Evolutionary conservation across 2,888 invertebrate genomes (phyloP), one percentile per base, ranked within the genome.

Genomic region (Plusia festucae): DNA sequence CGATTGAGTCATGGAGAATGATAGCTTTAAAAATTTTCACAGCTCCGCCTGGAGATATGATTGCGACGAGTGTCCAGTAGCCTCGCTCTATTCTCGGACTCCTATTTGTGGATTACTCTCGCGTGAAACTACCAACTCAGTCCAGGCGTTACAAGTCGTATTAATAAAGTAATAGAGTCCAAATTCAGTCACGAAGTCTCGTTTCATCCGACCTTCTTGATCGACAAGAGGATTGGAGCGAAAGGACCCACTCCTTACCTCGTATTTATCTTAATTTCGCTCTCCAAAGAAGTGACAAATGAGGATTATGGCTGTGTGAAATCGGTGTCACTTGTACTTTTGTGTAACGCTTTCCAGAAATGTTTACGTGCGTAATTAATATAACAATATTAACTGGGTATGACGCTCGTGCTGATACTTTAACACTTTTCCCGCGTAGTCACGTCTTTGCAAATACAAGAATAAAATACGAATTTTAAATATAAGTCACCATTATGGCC

Each of bases 11-110:
- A 83, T 79, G 65, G 65, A 49, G 56, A 81, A 71, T 63, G 74
- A 53, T 66, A 79, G 66, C 78, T 79, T 83, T 80, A 88, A 89
- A 86, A 88, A 81, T 80, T 84, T 71, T 87, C 83, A 85, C 87
- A 79, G 84, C 84, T 82, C 73, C 83, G 82, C 82, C 91, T 92
- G 93, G 92, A 92, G 91, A 92, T 91, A 90, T 90, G 89, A 89
- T 91, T 89, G 90, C 89, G 85, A 86, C 86, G 87, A 87, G 87
- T 89, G 88, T 90, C 90, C 93, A 94, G 93, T 93, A 93, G 94
- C 94, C 94, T 95, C 94, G 94, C 91, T 93, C 94, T 95, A 95
- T 95, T 95, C 93, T 94, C 87, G 92, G 90, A 90, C 90, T 89
- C 90, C 94, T 95, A 95, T 95, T 95, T 93, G 93, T 93, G 92